A percentile compares a stretch with the other conserved stretches of the same genome.
phyloP scores from a whole-genome alignment of 2,113 vertebrate genomes.

The Psammodynastes pulverulentus region DNA sequence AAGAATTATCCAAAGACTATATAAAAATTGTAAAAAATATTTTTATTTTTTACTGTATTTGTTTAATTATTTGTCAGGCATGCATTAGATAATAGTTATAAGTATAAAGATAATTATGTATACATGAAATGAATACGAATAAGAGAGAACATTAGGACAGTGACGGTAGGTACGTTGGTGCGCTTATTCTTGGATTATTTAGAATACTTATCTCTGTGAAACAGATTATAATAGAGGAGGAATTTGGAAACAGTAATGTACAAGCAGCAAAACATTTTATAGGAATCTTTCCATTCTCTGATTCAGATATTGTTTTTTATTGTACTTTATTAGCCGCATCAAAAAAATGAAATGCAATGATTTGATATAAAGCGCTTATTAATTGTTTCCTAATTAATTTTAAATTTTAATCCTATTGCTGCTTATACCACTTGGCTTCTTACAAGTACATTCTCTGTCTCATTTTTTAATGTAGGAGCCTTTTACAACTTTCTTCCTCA shows the following conservation, averaged over 20 bases:
- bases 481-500: slow-evolving; percentile 93
- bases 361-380: not conserved
- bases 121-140: too few species aligned
- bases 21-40: not conserved
- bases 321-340: slow-evolving; percentile 13
- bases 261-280: not conserved
- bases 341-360: slow-evolving; percentile 4
- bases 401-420: slow-evolving; percentile 28
- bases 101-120: too few species aligned
- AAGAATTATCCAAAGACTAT: not conserved
- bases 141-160: too few species aligned
- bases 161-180: too few species aligned
- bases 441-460: slow-evolving; percentile 32
- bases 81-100: too few species aligned
- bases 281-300: slow-evolving; percentile 24
- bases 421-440: slow-evolving; percentile 12
- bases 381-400: slow-evolving; percentile 24
- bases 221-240: not conserved
- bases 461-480: slow-evolving; percentile 79
- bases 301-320: slow-evolving; percentile 3
- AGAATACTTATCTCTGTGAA: not conserved
- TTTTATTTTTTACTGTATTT: too few species aligned
- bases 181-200: not conserved
- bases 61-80: too few species aligned
- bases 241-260: not conserved